Evolutionary conservation across 2,888 invertebrate species (phyloP).

Genomic region (Bombyx huttoni): DNA sequence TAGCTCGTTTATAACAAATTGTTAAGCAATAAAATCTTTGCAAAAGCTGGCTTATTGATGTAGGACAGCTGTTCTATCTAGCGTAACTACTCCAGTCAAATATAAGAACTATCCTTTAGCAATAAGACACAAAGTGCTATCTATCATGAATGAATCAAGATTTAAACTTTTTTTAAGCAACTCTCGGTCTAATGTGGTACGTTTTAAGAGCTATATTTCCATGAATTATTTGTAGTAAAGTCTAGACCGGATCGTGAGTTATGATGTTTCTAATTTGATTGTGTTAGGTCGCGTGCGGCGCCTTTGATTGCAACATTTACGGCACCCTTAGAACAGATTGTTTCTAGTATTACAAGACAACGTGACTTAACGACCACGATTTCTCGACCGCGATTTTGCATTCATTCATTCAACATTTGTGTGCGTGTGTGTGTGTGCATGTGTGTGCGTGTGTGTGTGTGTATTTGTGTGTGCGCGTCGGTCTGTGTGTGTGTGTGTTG

Average conservation of each 20-base stretch:
- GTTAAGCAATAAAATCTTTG: not conserved
- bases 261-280: conserved; percentile 33
- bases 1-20: not conserved
- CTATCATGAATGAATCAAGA: not conserved
- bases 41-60: not conserved
- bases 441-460: no score
- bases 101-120: not conserved
- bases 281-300: conserved; percentile 22
- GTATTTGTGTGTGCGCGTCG: no score
- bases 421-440: no score
- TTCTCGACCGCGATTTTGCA: no score
- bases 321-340: conserved; percentile 9
- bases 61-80: not conserved
- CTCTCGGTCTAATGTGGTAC: not conserved
- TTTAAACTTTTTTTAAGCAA: not conserved
- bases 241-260: conserved; percentile 26
- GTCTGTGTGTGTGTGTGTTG: no score
- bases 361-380: not conserved
- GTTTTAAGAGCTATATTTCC: conserved; percentile 2
- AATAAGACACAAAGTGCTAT: not conserved
- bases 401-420: no score
- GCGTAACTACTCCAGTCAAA: not conserved
- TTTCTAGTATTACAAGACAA: not conserved
- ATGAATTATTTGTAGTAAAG: conserved; percentile 3
- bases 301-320: conserved; percentile 18